Evolutionary conservation across 2,113 vertebrate genomes (phyloP).

Genomic region (Microtus richardsoni): DNA sequence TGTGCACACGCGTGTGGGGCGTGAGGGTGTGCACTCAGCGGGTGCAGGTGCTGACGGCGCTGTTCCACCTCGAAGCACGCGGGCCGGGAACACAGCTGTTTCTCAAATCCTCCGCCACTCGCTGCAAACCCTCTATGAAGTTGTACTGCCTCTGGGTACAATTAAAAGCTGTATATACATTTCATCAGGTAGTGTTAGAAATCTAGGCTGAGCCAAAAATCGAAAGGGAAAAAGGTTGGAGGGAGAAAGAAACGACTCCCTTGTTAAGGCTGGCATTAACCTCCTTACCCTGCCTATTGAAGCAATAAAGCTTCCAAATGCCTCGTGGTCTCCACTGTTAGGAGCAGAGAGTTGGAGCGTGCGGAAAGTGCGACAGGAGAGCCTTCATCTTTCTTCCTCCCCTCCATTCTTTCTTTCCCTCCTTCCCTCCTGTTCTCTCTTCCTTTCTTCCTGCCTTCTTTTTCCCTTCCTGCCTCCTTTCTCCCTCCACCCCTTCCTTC

Average conservation of each 20-base stretch:
- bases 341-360: neutral
- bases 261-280: conserved; percentile 84
- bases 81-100: conserved; percentile 88
- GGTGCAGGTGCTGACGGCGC: conserved; percentile 87
- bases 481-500: rapidly evolving
- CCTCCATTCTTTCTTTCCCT: too few species aligned
- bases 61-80: conserved; percentile 80
- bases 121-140: conserved; percentile 86
- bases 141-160: conserved; percentile 89
- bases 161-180: conserved; percentile 89
- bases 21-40: conserved; percentile 65
- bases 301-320: conserved; percentile 76
- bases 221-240: conserved; percentile 59
- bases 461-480: too few species aligned
- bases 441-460: neutral
- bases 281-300: conserved; percentile 80
- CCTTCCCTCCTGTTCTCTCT: neutral
- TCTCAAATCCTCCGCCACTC: conserved; percentile 85
- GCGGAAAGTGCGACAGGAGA: neutral
- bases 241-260: conserved; percentile 68
- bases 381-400: neutral
- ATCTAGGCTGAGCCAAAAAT: conserved; percentile 86
- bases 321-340: neutral
- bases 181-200: conserved; percentile 88
- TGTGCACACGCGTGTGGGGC: conserved; percentile 75